Base-by-base conservation (phyloP, 2,797 vertebrate species). In the Muscicapa striata region DNA sequence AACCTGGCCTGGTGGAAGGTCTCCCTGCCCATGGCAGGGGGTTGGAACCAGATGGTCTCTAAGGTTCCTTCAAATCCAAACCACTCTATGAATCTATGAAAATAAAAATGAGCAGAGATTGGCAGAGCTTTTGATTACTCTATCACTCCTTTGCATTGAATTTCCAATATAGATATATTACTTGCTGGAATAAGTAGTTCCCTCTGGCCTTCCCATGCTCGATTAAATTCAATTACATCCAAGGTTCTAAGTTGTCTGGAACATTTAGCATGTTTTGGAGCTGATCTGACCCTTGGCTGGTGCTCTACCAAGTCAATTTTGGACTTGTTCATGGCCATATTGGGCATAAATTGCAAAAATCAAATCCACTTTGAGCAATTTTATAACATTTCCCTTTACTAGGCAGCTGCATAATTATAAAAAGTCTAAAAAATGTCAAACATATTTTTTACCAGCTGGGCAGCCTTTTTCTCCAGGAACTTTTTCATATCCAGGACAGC, bases 401-500 rank as follows among this genome's bases (percentile, higher is more conserved):
- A 63, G 83, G 81, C 81, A 84, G 91, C 72, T 90, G 64, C 26
- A n/a, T 59, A 45, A 82, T 81, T 93, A 84, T 84, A 86, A 95
- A 72, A 76, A 86, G 83, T 41, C 41, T 74, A 21, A 86, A 84
- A 92, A 92, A 91, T 27, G 52, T 82, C 77, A 94, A 76, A 84
- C 30, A 11, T 82, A 45, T 80, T 95, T 95, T 93, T 95, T 98
- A 99, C 99, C 99, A 95, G 99, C 99, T 89, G 99, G 99, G 90
- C 99, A 99, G 92, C 99, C 99, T 92, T 98, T 99, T 96, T 99
- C 99, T 97, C 99, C 99, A 6, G 98, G 97, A 84, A 99, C 98
- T 95, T 97, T 99, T 97, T 99, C 99, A 90, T 99, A 99, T 55
- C 99, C 99, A 32, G 99, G 99, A 76, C 99, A 99, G 96, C 99